Conservation (phyloP, 2,113 vertebrate species). For the Irena cyanogastra region DNA sequence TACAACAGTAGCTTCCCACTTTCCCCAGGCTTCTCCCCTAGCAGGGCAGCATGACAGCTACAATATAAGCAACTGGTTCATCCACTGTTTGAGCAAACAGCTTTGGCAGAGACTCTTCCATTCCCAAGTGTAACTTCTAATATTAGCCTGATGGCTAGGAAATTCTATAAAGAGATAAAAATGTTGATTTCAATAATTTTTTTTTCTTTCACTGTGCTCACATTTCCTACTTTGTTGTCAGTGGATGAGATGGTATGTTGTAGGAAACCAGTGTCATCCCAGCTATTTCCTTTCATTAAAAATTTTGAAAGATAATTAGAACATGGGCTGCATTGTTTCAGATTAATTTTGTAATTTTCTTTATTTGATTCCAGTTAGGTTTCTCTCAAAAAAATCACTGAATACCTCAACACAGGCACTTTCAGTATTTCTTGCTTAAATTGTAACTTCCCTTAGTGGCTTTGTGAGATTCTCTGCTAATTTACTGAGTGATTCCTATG, state of each 20-base stretch:
- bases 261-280: neutral
- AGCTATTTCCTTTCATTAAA: neutral
- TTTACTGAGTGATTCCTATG: neutral
- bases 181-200: neutral
- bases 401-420: neutral
- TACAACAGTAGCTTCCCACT: neutral
- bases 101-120: neutral
- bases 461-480: neutral
- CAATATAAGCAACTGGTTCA: neutral
- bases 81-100: neutral
- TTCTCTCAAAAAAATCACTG: neutral
- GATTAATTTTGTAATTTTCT: neutral
- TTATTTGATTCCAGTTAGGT: neutral
- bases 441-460: neutral
- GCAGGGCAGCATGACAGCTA: neutral
- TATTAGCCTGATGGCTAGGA: neutral
- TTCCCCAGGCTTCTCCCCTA: neutral
- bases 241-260: neutral
- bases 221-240: neutral
- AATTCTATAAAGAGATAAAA: neutral
- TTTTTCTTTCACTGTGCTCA: neutral
- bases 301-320: neutral
- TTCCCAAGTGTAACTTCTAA: neutral
- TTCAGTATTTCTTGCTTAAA: neutral
- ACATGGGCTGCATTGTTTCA: neutral